phyloP scores from a whole-genome alignment of 2,797 vertebrate species.

The Melanotaenia pygmaea region DNA sequence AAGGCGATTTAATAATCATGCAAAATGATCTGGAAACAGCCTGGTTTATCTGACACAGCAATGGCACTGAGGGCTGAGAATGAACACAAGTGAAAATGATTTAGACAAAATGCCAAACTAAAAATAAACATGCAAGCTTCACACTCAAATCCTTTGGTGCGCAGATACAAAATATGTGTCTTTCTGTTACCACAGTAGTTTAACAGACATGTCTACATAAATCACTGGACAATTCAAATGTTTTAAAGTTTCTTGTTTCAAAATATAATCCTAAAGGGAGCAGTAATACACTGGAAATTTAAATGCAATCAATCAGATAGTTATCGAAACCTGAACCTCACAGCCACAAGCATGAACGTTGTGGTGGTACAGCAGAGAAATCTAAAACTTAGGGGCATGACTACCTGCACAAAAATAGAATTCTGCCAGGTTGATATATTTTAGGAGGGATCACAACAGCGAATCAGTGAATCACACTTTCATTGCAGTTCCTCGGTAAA shows the following conservation, averaged over 20 bases:
- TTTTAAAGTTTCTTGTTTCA: too few species aligned
- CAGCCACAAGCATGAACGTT: not conserved
- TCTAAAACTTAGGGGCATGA: not conserved
- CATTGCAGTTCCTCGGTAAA: not conserved
- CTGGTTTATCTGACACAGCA: constrained; percentile 38
- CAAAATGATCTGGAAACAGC: constrained; percentile 41
- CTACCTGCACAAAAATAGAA: not conserved
- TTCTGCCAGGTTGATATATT: constrained; percentile 3
- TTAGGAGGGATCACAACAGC: constrained; percentile 4
- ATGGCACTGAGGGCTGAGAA: constrained; percentile 30
- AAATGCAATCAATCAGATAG: constrained; percentile 1
- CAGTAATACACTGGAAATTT: not conserved
- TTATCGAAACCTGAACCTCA: constrained; percentile 3
- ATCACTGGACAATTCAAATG: too few species aligned
- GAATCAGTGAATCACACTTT: not conserved
- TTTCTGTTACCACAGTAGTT: too few species aligned
- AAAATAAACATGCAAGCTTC: constrained; percentile 24
- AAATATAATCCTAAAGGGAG: not conserved
- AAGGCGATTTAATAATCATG: constrained; percentile 58
- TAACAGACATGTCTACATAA: too few species aligned
- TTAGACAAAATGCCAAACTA: constrained; percentile 14
- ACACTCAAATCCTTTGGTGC: constrained; percentile 7
- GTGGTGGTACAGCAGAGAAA: not conserved
- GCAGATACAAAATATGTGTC: too few species aligned
- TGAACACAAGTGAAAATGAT: constrained; percentile 25